Conservation (phyloP, 1,140 invertebrate genomes). For the Drosophila repletoides region DNA sequence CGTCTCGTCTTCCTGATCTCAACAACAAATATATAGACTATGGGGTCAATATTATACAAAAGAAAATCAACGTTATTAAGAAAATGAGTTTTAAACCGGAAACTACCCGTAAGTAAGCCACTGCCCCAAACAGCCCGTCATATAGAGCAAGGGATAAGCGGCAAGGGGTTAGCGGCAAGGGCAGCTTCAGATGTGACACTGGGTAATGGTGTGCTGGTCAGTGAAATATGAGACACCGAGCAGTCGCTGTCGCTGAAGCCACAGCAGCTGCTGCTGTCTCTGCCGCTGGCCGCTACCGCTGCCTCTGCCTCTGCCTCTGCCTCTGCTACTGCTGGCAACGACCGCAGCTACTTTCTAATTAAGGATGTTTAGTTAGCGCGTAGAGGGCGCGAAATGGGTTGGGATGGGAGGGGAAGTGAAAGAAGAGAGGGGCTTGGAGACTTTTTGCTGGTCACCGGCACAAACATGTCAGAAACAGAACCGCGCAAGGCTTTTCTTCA, state of each 20-base stretch:
- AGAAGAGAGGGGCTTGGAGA: background rate
- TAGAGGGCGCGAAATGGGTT: background rate
- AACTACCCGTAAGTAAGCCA: too few species aligned
- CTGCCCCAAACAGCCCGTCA: conserved; percentile 24
- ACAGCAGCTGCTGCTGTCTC: conserved; percentile 9
- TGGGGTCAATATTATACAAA: too few species aligned
- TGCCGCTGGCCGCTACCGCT: background rate
- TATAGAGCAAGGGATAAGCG: background rate
- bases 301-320: background rate
- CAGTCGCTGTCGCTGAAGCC: too few species aligned
- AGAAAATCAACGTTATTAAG: too few species aligned
- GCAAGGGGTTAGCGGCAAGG: background rate
- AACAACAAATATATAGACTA: too few species aligned
- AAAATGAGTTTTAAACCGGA: too few species aligned
- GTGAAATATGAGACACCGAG: conserved; percentile 69
- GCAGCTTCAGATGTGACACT: background rate
- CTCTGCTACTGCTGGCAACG: background rate
- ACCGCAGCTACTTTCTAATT: conserved; percentile 77
- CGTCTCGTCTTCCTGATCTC: too few species aligned
- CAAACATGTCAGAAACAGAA: conserved; percentile 62
- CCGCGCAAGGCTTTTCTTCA: background rate
- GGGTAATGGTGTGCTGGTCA: conserved; percentile 34
- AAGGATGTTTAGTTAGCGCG: conserved; percentile 73
- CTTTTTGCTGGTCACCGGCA: conserved; percentile 35
- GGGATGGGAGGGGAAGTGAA: background rate